These are phyloP conservation scores for Hylaea fasciaria DNA, from an alignment of 2,888 invertebrate genomes.

Conservation along the genomic window DNA sequence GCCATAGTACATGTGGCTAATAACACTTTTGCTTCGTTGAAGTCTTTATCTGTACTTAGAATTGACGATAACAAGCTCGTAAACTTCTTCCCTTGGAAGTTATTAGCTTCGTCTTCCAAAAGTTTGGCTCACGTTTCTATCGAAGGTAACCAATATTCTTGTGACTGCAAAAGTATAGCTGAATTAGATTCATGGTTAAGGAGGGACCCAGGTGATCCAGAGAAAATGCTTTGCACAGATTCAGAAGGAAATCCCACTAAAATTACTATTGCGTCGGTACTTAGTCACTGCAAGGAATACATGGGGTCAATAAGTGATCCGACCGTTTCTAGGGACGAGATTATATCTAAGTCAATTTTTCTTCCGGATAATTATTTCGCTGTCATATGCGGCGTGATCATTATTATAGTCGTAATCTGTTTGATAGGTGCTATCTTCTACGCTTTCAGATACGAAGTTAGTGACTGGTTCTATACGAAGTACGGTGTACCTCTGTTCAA, in stretches of 20 bases:
- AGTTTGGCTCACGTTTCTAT: slow-evolving; percentile 88
- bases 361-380: slow-evolving; percentile 90
- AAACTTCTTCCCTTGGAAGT: slow-evolving; percentile 90
- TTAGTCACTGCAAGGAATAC: slow-evolving; percentile 86
- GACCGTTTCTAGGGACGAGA: slow-evolving; percentile 77
- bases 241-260: slow-evolving; percentile 80
- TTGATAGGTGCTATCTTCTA: slow-evolving; percentile 89
- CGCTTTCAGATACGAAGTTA: slow-evolving; percentile 90
- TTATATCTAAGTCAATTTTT: slow-evolving; percentile 86
- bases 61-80: slow-evolving; percentile 91
- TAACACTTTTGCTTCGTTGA: slow-evolving; percentile 90
- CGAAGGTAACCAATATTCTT: slow-evolving; percentile 93
- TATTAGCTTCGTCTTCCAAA: slow-evolving; percentile 86
- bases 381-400: slow-evolving; percentile 89
- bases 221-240: slow-evolving; percentile 88
- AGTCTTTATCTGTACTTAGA: slow-evolving; percentile 88
- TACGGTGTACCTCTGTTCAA: slow-evolving; percentile 92
- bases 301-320: slow-evolving; percentile 82
- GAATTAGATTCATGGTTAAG: slow-evolving; percentile 89
- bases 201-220: slow-evolving; percentile 87
- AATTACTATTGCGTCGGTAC: slow-evolving; percentile 82
- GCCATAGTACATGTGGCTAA: slow-evolving; percentile 90
- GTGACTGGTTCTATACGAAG: slow-evolving; percentile 91
- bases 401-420: slow-evolving; percentile 88
- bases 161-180: slow-evolving; percentile 90